Evolutionary conservation across 2,113 vertebrate species (phyloP), one percentile per base, ranked within the genome.

Genomic region (Leucosticte australis): DNA sequence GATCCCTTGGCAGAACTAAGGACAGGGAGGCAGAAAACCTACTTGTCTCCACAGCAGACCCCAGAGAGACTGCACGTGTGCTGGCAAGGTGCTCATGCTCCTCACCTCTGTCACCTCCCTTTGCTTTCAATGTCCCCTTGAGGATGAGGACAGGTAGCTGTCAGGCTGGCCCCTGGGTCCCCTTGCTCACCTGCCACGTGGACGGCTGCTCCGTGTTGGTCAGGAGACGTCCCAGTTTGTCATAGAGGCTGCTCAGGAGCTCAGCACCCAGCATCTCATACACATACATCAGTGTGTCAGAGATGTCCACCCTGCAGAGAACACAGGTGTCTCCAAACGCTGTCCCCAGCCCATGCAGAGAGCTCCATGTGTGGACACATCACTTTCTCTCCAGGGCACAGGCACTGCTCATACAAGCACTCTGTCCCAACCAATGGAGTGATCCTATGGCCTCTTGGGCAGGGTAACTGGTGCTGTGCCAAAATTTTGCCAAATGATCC

Each of bases 231-330:
- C 99, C 99, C 74, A 99, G 98, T 97, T 99, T 99, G 95, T 99
- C 99, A 87, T 99, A 99, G 89, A 99, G 98, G 98, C 99, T 99
- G 98, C 99, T 99, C 89, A 99, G 98, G 95, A 99, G 98, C 98
- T 99, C 99, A 2, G 99, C 98, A 15, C 99, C 99, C 96, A 99
- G 98, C 99, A 99, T 99, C 97, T 99, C 99, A 7, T 99, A 99
- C 71, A 99, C 99, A 4, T 99, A 99, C 99, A 99, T 99, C 95
- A 99, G 98, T 0, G 99, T 99, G 97, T 99, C 99, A 13, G 99
- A 99, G 93, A 99, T 99, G 94, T 99, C 99, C 97, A 99, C 99
- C 97, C 99, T 99, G 96, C 96, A 94, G 89, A 94, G 74, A 95
- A 90, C 24, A 60, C 0, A 31, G 23, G 15, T 10, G 18, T 93